Evolutionary conservation across 2,888 invertebrate species (phyloP).

Genomic region (Lasius fuliginosus): DNA sequence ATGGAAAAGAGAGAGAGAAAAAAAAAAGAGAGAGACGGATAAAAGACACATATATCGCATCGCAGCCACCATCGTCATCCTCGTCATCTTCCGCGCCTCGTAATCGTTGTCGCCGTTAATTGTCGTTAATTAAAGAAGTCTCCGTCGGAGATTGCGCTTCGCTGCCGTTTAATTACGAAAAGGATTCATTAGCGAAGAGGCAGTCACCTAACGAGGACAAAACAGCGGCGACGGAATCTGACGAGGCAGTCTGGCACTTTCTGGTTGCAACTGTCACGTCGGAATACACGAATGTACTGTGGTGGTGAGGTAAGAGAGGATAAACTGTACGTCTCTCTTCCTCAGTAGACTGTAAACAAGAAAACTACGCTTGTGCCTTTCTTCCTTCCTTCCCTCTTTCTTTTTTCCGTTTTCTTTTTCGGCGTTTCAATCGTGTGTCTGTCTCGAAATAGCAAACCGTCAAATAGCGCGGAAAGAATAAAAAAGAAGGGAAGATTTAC

Average conservation of each 20-base stretch:
- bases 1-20: not conserved
- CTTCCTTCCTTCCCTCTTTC: not conserved
- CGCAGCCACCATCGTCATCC: constrained; percentile 63
- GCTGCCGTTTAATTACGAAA: constrained; percentile 75
- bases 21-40: not conserved
- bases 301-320: not conserved
- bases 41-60: constrained; percentile 47
- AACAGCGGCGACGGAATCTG: constrained; percentile 62
- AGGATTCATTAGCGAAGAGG: constrained; percentile 76
- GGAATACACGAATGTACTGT: constrained; percentile 25
- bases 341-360: constrained; percentile 23
- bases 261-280: constrained; percentile 42
- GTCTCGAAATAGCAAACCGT: not conserved
- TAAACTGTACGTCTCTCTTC: not conserved
- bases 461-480: not conserved
- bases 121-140: constrained; percentile 76
- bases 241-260: constrained; percentile 48
- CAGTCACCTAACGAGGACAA: constrained; percentile 69
- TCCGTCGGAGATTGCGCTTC: constrained; percentile 67
- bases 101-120: constrained; percentile 74
- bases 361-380: constrained; percentile 31
- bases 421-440: not conserved
- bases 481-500: not conserved
- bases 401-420: not conserved
- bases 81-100: constrained; percentile 67